A percentile compares a stretch with the other conserved stretches of the same genome.
These are phyloP conservation scores for Criorhina ranunculi DNA, from an alignment of 2,888 invertebrate species.

Conservation along the genomic window DNA sequence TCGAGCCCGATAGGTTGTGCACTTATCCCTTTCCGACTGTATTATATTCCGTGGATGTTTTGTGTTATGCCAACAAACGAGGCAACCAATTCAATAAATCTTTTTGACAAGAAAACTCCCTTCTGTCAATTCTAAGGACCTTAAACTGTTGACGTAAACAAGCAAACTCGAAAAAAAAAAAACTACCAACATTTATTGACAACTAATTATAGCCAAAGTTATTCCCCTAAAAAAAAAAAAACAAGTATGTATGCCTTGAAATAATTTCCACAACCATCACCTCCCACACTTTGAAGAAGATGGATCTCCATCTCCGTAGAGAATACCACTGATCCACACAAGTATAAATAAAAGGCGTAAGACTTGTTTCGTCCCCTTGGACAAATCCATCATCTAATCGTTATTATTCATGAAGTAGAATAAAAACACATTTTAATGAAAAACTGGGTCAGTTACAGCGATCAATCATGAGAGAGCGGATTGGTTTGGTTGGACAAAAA, in stretches of 20 bases:
- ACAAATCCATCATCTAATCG: slow-evolving; percentile 66
- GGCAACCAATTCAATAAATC: too few species aligned
- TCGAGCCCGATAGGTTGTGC: too few species aligned
- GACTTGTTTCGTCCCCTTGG: background rate
- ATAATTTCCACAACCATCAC: background rate
- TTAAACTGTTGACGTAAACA: too few species aligned
- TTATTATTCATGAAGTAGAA: slow-evolving; percentile 64
- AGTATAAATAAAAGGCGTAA: slow-evolving; percentile 31
- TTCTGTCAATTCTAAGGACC: too few species aligned
- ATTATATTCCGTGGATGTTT: too few species aligned
- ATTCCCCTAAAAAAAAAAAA: background rate
- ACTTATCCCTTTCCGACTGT: too few species aligned
- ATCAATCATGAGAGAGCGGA: slow-evolving; percentile 58
- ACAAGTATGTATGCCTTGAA: background rate
- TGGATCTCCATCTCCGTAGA: slow-evolving; percentile 31
- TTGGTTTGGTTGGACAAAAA: slow-evolving; percentile 24
- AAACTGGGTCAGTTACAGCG: slow-evolving; percentile 60
- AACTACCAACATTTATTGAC: background rate
- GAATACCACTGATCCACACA: slow-evolving; percentile 6
- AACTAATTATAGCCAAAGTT: background rate
- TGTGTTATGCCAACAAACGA: too few species aligned
- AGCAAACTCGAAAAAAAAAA: too few species aligned
- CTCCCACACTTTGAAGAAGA: background rate
- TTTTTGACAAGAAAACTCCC: too few species aligned
- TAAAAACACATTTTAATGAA: slow-evolving; percentile 62